Base-by-base conservation (phyloP, 2,888 invertebrate genomes). In the Lordiphosa andalusiaca region DNA sequence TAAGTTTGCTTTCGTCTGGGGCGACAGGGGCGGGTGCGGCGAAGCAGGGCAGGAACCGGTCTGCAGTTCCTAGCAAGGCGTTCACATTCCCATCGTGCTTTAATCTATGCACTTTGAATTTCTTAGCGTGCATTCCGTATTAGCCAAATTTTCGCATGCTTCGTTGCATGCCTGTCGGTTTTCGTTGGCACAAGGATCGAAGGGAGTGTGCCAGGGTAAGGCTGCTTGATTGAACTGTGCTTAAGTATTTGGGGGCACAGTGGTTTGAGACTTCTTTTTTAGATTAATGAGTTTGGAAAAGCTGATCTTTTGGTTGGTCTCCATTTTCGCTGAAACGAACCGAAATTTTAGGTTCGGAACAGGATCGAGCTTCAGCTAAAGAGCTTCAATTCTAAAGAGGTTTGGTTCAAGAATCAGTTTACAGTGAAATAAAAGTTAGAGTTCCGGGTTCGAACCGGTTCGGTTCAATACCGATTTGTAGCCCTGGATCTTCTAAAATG, bases 91-190 rank as follows among this genome's bases (percentile, higher is more conserved):
- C 66, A 44, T 53, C 41, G 50, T 49, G 60, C 63, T 58, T 81
- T 65, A 81, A 74, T 73, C 78, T 78, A 74, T 84, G 77, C 71
- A 81, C 78, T 81, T 53, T 63, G 64, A 69, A 77, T 84, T 82
- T 78, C 77, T 82, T 71, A 61, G 78, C 82, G 66, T 61, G 72
- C 84, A 77, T 84, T 78, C 59, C 60, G 62, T 78, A 78, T 84
- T 84, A 84, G 84, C 84, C 75, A 77, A 77, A 84, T 84, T 74
- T 77, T 74, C 69, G 78, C 84, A 78, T 74, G 82, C 75, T 78
- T 66, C 78, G 69, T 53, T 69, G 82, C 36, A 64, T 73, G 64
- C 55, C 53, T 51, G 59, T 62, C 19, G 73, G 58, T 62, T 62
- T 62, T 48, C 36, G 12, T 16, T 10, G 12, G 19, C 12, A 16